Evolutionary conservation across 2,797 vertebrate genomes (phyloP).

Genomic region (Propithecus perrieri): DNA sequence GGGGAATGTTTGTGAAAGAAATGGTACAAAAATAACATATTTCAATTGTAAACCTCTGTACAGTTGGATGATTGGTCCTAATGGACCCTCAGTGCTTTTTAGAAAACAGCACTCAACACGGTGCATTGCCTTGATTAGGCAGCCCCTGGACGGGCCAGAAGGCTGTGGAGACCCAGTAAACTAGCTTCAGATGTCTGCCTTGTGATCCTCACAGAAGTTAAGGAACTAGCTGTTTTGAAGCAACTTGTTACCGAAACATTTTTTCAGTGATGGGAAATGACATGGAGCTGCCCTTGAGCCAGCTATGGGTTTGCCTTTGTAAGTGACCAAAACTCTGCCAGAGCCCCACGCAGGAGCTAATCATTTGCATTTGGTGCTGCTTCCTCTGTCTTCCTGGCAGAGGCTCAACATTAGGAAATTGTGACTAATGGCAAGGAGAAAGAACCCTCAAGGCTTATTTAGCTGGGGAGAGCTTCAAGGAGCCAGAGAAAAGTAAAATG

Average conservation of each 20-base stretch:
- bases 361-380: conserved; percentile 77
- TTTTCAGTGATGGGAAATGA: conserved; percentile 79
- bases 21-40: conserved; percentile 23
- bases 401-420: conserved; percentile 76
- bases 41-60: conserved; percentile 46
- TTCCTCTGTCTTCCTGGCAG: conserved; percentile 79
- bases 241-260: conserved; percentile 70
- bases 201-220: conserved; percentile 68
- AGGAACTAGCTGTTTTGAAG: conserved; percentile 72
- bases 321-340: conserved; percentile 78
- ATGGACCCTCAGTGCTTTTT: background rate
- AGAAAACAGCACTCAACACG: conserved; percentile 68
- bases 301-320: conserved; percentile 77
- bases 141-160: conserved; percentile 51
- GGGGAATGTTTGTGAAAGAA: conserved; percentile 54
- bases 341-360: conserved; percentile 67
- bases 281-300: conserved; percentile 73
- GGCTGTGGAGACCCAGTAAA: conserved; percentile 63
- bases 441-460: conserved; percentile 67
- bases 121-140: conserved; percentile 63
- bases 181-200: conserved; percentile 75
- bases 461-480: conserved; percentile 57
- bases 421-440: conserved; percentile 77
- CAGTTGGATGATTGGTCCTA: conserved; percentile 58
- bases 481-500: conserved; percentile 74